These are phyloP conservation scores for Pangasius macronema DNA, from an alignment of 2,797 vertebrate genomes.

Conservation along the genomic window DNA sequence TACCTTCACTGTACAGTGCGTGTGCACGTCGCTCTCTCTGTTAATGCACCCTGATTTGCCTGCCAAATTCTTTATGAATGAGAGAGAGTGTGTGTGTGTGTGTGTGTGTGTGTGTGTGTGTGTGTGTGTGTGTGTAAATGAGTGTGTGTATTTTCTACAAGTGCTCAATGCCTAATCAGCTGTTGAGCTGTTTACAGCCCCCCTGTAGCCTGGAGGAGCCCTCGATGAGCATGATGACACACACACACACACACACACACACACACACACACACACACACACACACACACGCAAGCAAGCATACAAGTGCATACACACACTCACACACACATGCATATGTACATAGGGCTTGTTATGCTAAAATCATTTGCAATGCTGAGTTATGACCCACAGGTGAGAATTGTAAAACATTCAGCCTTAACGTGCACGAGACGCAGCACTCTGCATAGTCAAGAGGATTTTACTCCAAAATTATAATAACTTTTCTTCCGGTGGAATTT, in stretches of 20 bases:
- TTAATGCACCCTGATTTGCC: neutral
- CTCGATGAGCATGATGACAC: slow-evolving; percentile 68
- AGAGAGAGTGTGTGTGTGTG: slow-evolving; percentile 17
- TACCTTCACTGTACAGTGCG: neutral
- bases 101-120: slow-evolving; percentile 32
- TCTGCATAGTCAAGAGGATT: neutral
- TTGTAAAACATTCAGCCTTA: slow-evolving; percentile 19
- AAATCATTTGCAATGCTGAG: slow-evolving; percentile 78
- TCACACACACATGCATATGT: slow-evolving; percentile 23
- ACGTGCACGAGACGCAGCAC: neutral
- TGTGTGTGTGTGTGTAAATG: slow-evolving; percentile 54
- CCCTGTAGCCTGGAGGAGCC: slow-evolving; percentile 82
- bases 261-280: neutral
- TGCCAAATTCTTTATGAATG: slow-evolving; percentile 34
- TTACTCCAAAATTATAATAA: neutral
- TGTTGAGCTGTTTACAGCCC: slow-evolving; percentile 81
- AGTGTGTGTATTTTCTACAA: slow-evolving; percentile 51
- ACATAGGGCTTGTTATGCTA: slow-evolving; percentile 60
- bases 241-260: slow-evolving; percentile 23
- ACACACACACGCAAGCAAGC: neutral
- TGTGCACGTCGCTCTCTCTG: neutral
- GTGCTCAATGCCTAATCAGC: slow-evolving; percentile 72
- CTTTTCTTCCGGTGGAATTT: neutral
- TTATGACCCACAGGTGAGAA: slow-evolving; percentile 42
- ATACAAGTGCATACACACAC: slow-evolving; percentile 20